A percentile compares a stretch with the other conserved stretches of the same genome.
Conservation (phyloP, 1,140 invertebrate genomes). For the Andrena cerasifolii region DNA sequence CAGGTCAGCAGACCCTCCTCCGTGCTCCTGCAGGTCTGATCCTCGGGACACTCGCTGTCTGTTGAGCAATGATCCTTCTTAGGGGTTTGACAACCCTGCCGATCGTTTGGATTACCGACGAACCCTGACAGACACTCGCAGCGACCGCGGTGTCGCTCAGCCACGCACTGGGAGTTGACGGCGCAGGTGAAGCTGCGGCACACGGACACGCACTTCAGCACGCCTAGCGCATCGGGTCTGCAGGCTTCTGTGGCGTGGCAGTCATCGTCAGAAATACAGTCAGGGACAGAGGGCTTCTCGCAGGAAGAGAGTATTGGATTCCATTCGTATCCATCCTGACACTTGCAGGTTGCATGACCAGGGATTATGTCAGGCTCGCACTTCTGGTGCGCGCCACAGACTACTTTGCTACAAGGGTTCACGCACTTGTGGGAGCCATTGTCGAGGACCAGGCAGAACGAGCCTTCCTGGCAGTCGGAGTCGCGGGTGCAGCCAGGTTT, state of each 20-base stretch:
- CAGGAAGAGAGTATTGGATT: conserved; percentile 91
- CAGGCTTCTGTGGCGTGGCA: conserved; percentile 88
- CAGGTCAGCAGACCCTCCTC: conserved; percentile 82
- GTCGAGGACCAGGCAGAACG: conserved; percentile 84
- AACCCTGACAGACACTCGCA: conserved; percentile 92
- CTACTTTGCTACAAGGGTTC: conserved; percentile 89
- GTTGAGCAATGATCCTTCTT: conserved; percentile 89
- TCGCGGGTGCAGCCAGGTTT: conserved; percentile 85
- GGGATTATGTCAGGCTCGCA: conserved; percentile 86
- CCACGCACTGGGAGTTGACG: conserved; percentile 90
- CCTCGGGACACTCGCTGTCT: conserved; percentile 91
- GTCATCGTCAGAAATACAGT: conserved; percentile 88
- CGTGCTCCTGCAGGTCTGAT: conserved; percentile 86
- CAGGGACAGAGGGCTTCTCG: conserved; percentile 92
- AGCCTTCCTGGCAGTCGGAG: conserved; percentile 86
- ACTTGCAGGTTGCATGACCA: conserved; percentile 89
- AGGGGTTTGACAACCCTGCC: conserved; percentile 89
- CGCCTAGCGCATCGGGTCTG: conserved; percentile 90
- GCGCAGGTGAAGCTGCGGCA: conserved; percentile 92
- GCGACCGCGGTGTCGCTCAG: conserved; percentile 87
- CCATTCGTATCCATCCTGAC: conserved; percentile 89
- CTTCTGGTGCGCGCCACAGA: conserved; percentile 91
- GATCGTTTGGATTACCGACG: conserved; percentile 93
- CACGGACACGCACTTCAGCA: conserved; percentile 90
- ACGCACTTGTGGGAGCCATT: conserved; percentile 87